A percentile compares a stretch with the other conserved stretches of the same genome.
Conservation (phyloP, 1,140 invertebrate genomes). For the Hylaeus volcanicus region DNA sequence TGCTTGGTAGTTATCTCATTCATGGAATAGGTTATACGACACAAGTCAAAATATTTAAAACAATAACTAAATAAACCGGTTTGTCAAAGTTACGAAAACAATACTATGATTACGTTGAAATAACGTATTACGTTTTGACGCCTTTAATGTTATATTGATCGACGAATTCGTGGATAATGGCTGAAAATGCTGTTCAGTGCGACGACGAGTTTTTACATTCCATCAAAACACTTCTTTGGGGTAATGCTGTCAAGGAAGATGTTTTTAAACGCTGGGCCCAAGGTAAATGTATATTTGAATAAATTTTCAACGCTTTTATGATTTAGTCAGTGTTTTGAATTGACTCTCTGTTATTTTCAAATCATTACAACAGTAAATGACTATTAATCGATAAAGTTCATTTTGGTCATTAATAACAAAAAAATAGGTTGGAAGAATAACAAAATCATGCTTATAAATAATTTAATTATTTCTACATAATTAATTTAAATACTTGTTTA, state of each 20-base stretch:
- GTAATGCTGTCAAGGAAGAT: constrained; percentile 89
- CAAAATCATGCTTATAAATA: neutral
- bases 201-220: constrained; percentile 82
- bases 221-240: constrained; percentile 90
- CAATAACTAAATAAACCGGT: constrained; percentile 29
- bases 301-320: constrained; percentile 9
- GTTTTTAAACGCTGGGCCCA: constrained; percentile 95
- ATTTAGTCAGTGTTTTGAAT: neutral
- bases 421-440: neutral
- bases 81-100: constrained; percentile 19
- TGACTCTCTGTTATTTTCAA: neutral
- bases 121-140: constrained; percentile 53
- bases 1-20: constrained; percentile 65
- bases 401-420: neutral
- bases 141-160: constrained; percentile 65
- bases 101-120: constrained; percentile 54
- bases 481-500: neutral
- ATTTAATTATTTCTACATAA: neutral
- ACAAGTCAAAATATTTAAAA: constrained; percentile 37
- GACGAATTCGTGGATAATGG: constrained; percentile 65
- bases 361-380: neutral
- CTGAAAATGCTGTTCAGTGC: constrained; percentile 64
- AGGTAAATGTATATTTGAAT: constrained; percentile 81
- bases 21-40: constrained; percentile 70
- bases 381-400: neutral